These are phyloP conservation scores for Phocides pigmalion DNA, from an alignment of 1,140 invertebrate species.

Conservation along the genomic window DNA sequence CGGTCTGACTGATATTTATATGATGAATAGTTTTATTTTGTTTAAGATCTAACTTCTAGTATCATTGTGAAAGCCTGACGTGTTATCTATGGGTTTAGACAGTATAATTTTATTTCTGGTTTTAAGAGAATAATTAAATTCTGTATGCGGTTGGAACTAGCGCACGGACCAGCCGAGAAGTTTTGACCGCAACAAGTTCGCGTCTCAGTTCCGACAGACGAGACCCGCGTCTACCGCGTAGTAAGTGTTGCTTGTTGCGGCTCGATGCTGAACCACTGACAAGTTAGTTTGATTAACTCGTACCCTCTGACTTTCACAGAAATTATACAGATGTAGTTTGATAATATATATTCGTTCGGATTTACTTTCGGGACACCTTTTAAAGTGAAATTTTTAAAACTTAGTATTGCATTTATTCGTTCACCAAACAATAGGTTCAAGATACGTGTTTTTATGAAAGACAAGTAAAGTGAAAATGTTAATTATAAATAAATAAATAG, in stretches of 20 bases:
- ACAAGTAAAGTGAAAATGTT: not conserved
- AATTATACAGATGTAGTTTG: not conserved
- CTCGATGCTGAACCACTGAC: constrained; percentile 4
- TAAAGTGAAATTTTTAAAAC: no score
- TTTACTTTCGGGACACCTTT: no score
- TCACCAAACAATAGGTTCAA: no score
- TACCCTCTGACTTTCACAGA: not conserved
- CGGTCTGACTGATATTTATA: no score
- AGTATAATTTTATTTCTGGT: no score
- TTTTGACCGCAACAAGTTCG: constrained; percentile 19
- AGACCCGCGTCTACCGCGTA: constrained; percentile 4
- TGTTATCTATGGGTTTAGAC: no score
- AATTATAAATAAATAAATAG: not conserved
- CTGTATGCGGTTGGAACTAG: not conserved
- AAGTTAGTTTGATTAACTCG: constrained; percentile 19
- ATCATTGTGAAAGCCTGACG: no score
- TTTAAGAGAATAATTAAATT: not conserved
- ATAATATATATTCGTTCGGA: not conserved
- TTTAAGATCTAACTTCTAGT: no score
- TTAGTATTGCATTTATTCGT: no score
- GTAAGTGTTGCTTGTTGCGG: constrained; percentile 3
- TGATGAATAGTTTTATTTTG: no score
- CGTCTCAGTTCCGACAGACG: constrained; percentile 4
- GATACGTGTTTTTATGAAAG: no score
- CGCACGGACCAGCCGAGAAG: not conserved